Conservation (phyloP, 2,113 vertebrate species). For the Sebastes schlegelii region DNA sequence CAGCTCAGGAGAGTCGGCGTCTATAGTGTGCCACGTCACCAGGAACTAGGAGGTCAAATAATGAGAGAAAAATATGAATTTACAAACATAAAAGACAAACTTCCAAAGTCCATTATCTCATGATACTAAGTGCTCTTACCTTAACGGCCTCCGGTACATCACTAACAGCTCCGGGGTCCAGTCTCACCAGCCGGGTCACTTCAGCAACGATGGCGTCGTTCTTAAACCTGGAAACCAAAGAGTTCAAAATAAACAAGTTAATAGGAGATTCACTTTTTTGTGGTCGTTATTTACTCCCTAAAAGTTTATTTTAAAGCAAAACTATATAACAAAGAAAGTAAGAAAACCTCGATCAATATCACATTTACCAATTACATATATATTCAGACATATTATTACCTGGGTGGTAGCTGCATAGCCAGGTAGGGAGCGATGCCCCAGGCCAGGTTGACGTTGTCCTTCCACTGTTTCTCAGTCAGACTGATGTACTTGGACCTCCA, state of each 20-base stretch:
- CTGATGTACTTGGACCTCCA: constrained; percentile 98
- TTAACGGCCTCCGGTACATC: constrained; percentile 97
- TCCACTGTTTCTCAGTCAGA: constrained; percentile 98
- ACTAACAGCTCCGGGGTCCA: constrained; percentile 96
- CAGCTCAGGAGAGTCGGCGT: constrained; percentile 96
- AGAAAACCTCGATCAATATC: too few species aligned
- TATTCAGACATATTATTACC: constrained; percentile 23
- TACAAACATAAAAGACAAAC: neutral
- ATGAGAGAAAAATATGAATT: neutral
- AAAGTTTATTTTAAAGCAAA: too few species aligned
- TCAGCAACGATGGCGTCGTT: constrained; percentile 97
- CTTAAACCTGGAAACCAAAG: constrained; percentile 88
- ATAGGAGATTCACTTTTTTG: too few species aligned
- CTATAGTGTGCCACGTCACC: constrained; percentile 98
- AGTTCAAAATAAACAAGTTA: neutral
- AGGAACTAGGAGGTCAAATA: constrained; percentile 86
- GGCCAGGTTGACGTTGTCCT: constrained; percentile 97
- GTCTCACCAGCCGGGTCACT: constrained; percentile 94
- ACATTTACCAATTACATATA: too few species aligned
- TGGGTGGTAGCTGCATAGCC: constrained; percentile 91
- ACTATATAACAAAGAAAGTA: too few species aligned
- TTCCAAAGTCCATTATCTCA: neutral
- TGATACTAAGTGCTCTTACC: constrained; percentile 71
- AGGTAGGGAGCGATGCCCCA: constrained; percentile 97
- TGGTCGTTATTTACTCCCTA: too few species aligned